Base-by-base conservation (phyloP, 2,113 vertebrate genomes). In the Aramus guarauna region DNA sequence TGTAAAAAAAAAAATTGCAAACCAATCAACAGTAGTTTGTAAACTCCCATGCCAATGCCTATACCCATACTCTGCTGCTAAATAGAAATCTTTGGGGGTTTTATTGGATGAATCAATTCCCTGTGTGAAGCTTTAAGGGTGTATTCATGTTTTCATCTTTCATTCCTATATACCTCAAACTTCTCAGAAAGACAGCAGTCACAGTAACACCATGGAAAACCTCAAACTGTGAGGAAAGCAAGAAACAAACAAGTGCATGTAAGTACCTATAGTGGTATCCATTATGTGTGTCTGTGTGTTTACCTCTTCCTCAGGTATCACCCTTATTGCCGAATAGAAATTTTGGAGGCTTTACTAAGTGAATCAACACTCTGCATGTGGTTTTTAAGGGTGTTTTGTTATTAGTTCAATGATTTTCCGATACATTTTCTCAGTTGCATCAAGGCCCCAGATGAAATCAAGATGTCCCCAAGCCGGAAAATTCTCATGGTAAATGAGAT, bases 361-460 rank as follows among this genome's bases (percentile, higher is more conserved):
- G 36, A 64, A 85, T 71, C 7, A 62, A 45, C 32, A 64, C 27
- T 39, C 21, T 55, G 9, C 21, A 15, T 36, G 8, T 48, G 30
- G 56, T 62, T 89, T 96, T 96, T 90, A 97, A 36, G 29, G 11
- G 26, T 81, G 16, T 48, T 97, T 88, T 72, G 82, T 93, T 73
- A 98, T 88, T 71, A 98, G 60, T 59, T 96, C 75, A 59, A 98
- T 74, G 43, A 98, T 98, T 81, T 98, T 97, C 9, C 39, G 37
- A 80, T 98, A 98, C 95, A 98, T 48, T 41, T 75, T 98, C 8
- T 95, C 85, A 64, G 97, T 79, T 36, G 98, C 98, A 52, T 98
- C 98, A 69, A 98, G 69, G 12, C 98, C 98, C 98, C 98, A 98
- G 73, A 98, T 93, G 87, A 98, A 98, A 83, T 98, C 98, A 13